These are phyloP conservation scores for Eumerus sabulonum DNA, from an alignment of 2,888 invertebrate species.

Conservation along the genomic window DNA sequence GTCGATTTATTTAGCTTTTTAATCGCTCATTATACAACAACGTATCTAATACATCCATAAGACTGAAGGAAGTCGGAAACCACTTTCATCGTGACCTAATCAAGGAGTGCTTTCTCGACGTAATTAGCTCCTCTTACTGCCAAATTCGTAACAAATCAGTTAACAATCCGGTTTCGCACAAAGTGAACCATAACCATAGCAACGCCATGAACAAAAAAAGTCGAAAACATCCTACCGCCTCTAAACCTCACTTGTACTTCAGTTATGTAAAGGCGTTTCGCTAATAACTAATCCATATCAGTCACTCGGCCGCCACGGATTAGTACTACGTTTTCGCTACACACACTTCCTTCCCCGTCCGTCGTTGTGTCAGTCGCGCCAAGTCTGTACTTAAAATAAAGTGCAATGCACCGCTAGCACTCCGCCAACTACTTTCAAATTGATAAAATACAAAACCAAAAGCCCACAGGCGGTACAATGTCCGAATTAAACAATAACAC, in stretches of 20 bases:
- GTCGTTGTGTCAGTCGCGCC: slow-evolving; percentile 20
- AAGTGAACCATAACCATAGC: too few relatives aligned
- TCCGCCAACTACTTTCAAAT: slow-evolving; percentile 22
- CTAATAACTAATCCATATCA: slow-evolving; percentile 2
- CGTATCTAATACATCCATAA: too few relatives aligned
- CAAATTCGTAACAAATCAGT: too few relatives aligned
- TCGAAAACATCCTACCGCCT: too few relatives aligned
- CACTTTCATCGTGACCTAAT: too few relatives aligned
- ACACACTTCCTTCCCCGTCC: slow-evolving; percentile 6
- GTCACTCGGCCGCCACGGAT: background rate
- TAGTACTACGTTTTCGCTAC: slow-evolving; percentile 14
- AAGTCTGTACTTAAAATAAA: slow-evolving; percentile 52
- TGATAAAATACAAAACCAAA: slow-evolving; percentile 1
- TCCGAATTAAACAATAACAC: slow-evolving; percentile 55
- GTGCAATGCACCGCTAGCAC: slow-evolving; percentile 55
- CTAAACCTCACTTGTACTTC: slow-evolving; percentile 6
- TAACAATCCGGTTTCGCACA: too few relatives aligned
- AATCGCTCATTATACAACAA: too few relatives aligned
- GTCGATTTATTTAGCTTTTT: too few relatives aligned
- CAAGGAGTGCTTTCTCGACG: too few relatives aligned
- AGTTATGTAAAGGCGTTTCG: slow-evolving; percentile 44
- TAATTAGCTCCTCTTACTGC: too few relatives aligned
- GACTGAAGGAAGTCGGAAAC: too few relatives aligned
- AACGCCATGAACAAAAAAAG: too few relatives aligned
- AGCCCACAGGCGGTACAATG: slow-evolving; percentile 34